Evolutionary conservation across 1,140 invertebrate genomes (phyloP), one percentile per base, ranked within the genome.

Genomic region (Drosophila guanche): DNA sequence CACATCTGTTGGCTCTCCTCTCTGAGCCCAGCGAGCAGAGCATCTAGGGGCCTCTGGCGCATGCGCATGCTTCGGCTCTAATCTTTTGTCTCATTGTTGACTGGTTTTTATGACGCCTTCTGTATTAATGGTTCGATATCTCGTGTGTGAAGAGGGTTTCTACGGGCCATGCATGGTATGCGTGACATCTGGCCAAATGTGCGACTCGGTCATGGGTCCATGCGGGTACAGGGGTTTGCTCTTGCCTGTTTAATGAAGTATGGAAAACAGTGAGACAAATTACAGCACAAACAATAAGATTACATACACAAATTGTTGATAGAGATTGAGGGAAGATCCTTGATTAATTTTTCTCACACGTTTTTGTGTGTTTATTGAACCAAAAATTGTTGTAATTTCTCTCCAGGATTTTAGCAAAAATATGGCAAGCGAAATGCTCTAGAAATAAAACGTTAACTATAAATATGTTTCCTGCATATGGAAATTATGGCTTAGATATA

Each of bases 51-150:
- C 58, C 43, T 45, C 70, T 78, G 70, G 70, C 65, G 70, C 16
- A 29, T 29, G 27, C 27, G 6, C 27, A 33, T 33, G 29, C 6
- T 33, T 8, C 4, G 51, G 56, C 27, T 54, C 46, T 66, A 58
- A 77, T 79, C 63, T 70, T 65, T 77, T 73, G 75, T 79, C 52
- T 76, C 63, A 53, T 63, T 77, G 75, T 74, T 67, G 70, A 66
- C 70, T 79, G 70, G 74, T 78, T 74, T 79, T 70, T 65, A 75
- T 79, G 74, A 77, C 70, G 77, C 70, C 69, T 66, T 53, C 62
- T 46, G 69, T 65, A 53, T 47, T 22, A 65, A 59, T 74, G 52
- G 55, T 52, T 37, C 33, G 33, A 10, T 37, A 12, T 37, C 42
- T 48, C 2, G 29, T 47, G 16, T 47, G 42, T 56, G 14, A 37